Base-by-base conservation (phyloP, 2,888 invertebrate genomes). In the Melanostoma mellinum region DNA sequence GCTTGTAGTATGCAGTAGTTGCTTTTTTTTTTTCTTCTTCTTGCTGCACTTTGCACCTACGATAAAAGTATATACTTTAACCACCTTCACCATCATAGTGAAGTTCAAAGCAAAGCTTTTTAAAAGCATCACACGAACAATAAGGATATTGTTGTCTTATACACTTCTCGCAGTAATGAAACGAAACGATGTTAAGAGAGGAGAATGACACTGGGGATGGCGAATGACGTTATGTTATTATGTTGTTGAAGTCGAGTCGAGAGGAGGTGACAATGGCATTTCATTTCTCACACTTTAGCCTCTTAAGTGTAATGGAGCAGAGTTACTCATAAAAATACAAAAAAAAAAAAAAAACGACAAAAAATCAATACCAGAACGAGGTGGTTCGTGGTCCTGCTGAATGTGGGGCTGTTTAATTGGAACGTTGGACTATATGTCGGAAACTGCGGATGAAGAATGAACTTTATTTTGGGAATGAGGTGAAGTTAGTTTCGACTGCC, bases 91-190 rank as follows among this genome's bases (percentile, higher is more conserved):
- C 60, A 63, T 61, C 58, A 60, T 20, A 71, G 67, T 75, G 84
- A 84, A 75, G 78, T 84, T 84, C 84, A 84, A 78, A 84, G 76
- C 75, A 78, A 78, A 74, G 78, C 67, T 74, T 71, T 81, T 81
- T 75, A 74, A 78, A 78, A 78, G 78, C 78, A 65, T 84, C 74
- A 69, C 77, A 63, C 40, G 50, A 74, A 84, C 78, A 84, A 84
- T 75, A 61, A 74, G 71, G 69, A 79, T 84, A 79, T 67, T 78
- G 74, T 84, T 75, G 69, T 67, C 84, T 78, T 75, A 65, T 67
- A 78, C 78, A 84, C 78, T 65, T 84, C 69, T 71, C 42, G 44
- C 46, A 52, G 63, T 67, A 74, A 74, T 78, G 78, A 56, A 68
- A 55, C 40, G 52, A 50, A 68, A 63, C 44, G 63, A 65, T 46